phyloP scores from a whole-genome alignment of 2,113 vertebrate species.

The Tricholaema leucomelas region DNA sequence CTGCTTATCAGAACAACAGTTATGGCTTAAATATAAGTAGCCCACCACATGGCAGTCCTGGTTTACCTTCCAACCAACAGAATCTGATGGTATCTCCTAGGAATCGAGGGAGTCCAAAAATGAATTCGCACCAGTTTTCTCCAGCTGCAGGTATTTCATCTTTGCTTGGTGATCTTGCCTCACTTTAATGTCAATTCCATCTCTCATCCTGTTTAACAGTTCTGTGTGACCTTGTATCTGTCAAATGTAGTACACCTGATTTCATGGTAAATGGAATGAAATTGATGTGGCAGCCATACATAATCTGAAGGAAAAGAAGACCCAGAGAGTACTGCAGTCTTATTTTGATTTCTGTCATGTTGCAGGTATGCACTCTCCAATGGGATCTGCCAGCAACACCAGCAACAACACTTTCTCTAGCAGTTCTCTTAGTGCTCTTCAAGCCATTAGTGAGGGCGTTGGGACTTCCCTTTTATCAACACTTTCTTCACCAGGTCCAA shows the following conservation, averaged over 20 bases:
- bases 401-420: slow-evolving; percentile 88
- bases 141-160: slow-evolving; percentile 85
- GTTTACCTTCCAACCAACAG: slow-evolving; percentile 84
- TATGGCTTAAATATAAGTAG: slow-evolving; percentile 90
- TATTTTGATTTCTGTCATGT: slow-evolving; percentile 4
- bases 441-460: slow-evolving; percentile 97
- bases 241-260: not conserved
- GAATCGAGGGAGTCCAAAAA: slow-evolving; percentile 92
- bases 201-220: not conserved
- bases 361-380: slow-evolving; percentile 91
- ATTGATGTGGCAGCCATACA: not conserved
- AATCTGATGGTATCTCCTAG: slow-evolving; percentile 91
- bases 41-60: slow-evolving; percentile 88
- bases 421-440: slow-evolving; percentile 95
- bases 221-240: not conserved
- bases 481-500: slow-evolving; percentile 89
- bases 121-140: slow-evolving; percentile 90
- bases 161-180: not conserved
- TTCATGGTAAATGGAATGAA: not conserved
- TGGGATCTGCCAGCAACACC: slow-evolving; percentile 80
- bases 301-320: not conserved
- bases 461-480: slow-evolving; percentile 91
- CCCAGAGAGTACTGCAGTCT: not conserved
- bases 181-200: not conserved
- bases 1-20: slow-evolving; percentile 83